Percentiles rank a stretch among this genome's conserved stretches.
These are phyloP conservation scores for human DNA, from an alignment of 2,113 vertebrate genomes.

Conservation along the genomic window DNA sequence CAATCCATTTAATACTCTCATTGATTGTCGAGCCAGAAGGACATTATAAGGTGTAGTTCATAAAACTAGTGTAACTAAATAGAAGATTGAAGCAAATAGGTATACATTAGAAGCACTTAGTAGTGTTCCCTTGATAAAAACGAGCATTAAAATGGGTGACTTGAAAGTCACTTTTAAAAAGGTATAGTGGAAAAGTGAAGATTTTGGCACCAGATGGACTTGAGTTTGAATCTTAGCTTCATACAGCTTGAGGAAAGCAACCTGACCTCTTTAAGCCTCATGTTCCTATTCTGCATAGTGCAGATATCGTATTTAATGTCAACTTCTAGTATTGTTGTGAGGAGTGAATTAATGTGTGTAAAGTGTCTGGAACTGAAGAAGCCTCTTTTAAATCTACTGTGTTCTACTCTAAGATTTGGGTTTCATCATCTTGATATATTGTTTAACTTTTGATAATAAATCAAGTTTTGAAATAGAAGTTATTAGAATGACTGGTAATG, in stretches of 20 bases:
- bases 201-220: neutral
- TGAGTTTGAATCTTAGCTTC: constrained; percentile 50
- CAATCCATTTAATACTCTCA: constrained; percentile 72
- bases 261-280: neutral
- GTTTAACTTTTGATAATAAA: constrained; percentile 15
- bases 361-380: constrained; percentile 39
- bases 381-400: constrained; percentile 19
- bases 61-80: constrained; percentile 68
- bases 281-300: neutral
- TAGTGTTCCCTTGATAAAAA: constrained; percentile 63
- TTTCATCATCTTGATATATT: constrained; percentile 25
- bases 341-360: neutral
- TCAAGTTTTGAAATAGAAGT: neutral
- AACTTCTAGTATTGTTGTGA: neutral
- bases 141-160: constrained; percentile 62
- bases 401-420: neutral
- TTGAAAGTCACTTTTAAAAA: constrained; percentile 52
- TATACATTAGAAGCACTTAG: constrained; percentile 68
- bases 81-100: constrained; percentile 64
- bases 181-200: constrained; percentile 30
- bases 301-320: neutral
- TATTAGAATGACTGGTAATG: neutral
- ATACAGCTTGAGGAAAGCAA: neutral
- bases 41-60: constrained; percentile 69
- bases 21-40: constrained; percentile 64